Base-by-base conservation (phyloP, 2,797 vertebrate species). In the Anableps anableps region DNA sequence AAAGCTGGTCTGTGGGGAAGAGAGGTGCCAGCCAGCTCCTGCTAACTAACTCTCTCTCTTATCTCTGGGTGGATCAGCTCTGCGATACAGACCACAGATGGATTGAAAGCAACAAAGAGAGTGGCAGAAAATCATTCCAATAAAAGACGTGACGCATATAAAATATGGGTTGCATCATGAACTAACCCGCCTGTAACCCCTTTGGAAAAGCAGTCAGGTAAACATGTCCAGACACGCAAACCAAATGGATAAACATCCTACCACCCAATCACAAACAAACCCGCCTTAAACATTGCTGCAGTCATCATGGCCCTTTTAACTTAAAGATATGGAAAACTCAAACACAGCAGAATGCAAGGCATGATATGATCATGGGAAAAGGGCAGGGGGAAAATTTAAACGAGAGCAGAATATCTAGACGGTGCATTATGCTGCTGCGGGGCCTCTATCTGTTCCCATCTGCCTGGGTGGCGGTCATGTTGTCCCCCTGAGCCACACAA, bases 311-410 rank as follows among this genome's bases (percentile, higher is more conserved):
- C 68, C 9, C 7, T 38, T 83, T 85, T 90, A 85, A 78, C 85
- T 86, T 60, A 50, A 58, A 88, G 89, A 90, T 79, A 78, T 84
- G 89, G 90, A 94, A 95, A 95, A 87, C 45, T 86, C 80, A 73
- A 83, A 78, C 66, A 4, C 90, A 86, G 92, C 94, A 90, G 92
- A 94, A 94, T 86, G 89, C 9, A 78, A 74, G 74, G 76, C 80
- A 10, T 6, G 87, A 92, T 79, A 91, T 86, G 73, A 75, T 88
- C 88, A 88, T 92, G 91, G 87, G 84, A 94, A 94, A 87, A 77
- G 21, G 80, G 83, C 26, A 76, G 66, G 78, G 70, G 77, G 31
- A 41, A 75, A 45, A 62, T 75, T 86, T 82, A 77, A 77, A 73
- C 70, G 9, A 2, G 16, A 58, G 70, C 73, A 76, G 80, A 93